A percentile compares a stretch with the other conserved stretches of the same genome.
phyloP scores from a whole-genome alignment of 2,888 invertebrate genomes.

The Drosophila monieri region DNA sequence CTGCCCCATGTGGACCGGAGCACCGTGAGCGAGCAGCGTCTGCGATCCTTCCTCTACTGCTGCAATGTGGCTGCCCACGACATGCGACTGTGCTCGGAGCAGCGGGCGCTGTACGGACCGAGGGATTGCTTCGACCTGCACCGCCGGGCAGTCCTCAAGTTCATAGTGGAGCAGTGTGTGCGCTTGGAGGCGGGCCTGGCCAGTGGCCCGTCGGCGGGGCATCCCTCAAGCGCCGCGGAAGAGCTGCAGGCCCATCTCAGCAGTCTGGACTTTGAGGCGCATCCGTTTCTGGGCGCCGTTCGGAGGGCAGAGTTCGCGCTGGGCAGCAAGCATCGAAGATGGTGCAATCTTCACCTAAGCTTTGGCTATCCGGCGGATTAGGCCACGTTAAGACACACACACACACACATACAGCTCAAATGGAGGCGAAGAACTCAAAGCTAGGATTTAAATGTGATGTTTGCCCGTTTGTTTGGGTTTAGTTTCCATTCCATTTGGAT shows the following conservation, averaged over 20 bases:
- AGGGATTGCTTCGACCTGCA: conserved; percentile 83
- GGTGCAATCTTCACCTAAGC: conserved; percentile 82
- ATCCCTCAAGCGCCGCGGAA: conserved; percentile 29
- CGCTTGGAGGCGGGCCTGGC: conserved; percentile 69
- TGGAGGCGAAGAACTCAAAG: conserved; percentile 12
- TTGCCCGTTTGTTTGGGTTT: background rate
- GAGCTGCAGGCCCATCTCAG: conserved; percentile 70
- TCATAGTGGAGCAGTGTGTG: conserved; percentile 82
- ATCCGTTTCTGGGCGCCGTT: conserved; percentile 81
- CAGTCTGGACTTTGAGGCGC: conserved; percentile 77
- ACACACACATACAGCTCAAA: conserved; percentile 5
- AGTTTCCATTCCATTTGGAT: background rate
- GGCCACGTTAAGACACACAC: conserved; percentile 22
- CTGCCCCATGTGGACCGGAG: conserved; percentile 73
- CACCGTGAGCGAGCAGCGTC: conserved; percentile 65
- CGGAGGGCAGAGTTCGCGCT: conserved; percentile 78
- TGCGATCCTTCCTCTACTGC: conserved; percentile 83
- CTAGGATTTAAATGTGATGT: conserved; percentile 12
- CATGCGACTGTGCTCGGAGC: conserved; percentile 82
- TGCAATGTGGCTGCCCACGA: conserved; percentile 83
- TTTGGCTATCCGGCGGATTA: conserved; percentile 64
- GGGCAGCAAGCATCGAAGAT: conserved; percentile 81
- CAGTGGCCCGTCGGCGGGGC: conserved; percentile 55
- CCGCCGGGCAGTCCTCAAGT: conserved; percentile 82
- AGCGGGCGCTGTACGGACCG: conserved; percentile 80